Percentiles rank a stretch among this genome's conserved stretches.
phyloP scores from a whole-genome alignment of 2,888 invertebrate species.

The Girardia tigrina region DNA sequence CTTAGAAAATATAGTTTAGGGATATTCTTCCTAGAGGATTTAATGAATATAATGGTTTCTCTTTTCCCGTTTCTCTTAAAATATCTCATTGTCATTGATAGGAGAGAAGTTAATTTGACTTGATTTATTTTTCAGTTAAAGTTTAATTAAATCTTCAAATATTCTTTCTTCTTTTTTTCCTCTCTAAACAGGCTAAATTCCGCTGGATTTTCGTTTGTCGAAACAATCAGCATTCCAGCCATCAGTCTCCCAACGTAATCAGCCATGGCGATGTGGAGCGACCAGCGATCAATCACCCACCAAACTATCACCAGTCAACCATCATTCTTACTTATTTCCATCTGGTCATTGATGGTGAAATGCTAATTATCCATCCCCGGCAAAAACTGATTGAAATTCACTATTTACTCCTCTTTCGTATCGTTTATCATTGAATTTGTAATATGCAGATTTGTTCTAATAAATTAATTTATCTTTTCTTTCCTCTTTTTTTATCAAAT shows the following conservation, averaged over 20 bases:
- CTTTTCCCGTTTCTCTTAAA: not conserved
- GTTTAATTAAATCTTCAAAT: not conserved
- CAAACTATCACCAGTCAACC: constrained; percentile 19
- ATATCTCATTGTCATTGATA: not conserved
- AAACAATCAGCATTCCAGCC: not conserved
- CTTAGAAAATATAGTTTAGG: not conserved
- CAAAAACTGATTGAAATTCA: not conserved
- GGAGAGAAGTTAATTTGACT: not conserved
- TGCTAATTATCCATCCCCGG: not conserved
- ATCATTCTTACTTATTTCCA: constrained; percentile 23
- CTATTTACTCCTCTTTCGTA: not conserved
- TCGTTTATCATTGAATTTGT: not conserved
- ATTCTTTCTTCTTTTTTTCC: not conserved
- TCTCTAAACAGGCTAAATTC: not conserved
- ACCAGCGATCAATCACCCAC: not conserved
- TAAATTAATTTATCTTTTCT: not conserved
- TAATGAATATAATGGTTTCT: not conserved
- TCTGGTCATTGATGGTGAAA: not conserved
- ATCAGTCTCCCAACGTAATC: not conserved
- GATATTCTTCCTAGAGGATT: not conserved
- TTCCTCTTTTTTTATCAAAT: no score
- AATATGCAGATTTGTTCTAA: constrained; percentile 13
- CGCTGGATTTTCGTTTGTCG: not conserved
- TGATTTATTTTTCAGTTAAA: not conserved
- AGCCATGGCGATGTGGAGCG: not conserved